Evolutionary conservation across 2,113 vertebrate species (phyloP), one percentile per base, ranked within the genome.

Genomic region (Sitta europaea): DNA sequence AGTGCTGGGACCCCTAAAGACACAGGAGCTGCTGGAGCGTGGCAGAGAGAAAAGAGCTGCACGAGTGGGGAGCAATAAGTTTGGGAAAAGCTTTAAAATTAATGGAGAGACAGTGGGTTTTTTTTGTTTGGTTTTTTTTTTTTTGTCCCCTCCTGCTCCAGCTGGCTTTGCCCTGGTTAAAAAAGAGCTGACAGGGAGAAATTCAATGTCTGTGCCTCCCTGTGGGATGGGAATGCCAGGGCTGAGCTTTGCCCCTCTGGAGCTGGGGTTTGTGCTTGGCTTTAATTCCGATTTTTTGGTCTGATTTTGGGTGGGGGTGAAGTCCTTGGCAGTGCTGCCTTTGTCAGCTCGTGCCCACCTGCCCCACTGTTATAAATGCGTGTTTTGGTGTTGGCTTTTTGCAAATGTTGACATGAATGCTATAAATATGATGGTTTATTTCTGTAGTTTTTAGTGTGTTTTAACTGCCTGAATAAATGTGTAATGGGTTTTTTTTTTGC

Each of bases 171-270:
- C 10, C 40, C 35, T 13, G 35, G 22, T 63, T 53, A 12, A 33
- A 62, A 35, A 72, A 31, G 42, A 70, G 43, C 53, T 74, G 85
- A 38, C 31, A 25, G 0, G 0, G 6, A 33, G 67, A 70, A 66
- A 45, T 90, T 33, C 15, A 5, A 6, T 78, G 45, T 27, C 2
- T 6, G 27, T 23, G 45, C 9, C 6, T 81, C 73, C 40, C 55
- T 11, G 1, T 5, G 63, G 9, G 70, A 38, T 58, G 13, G 71
- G 5, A 47, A 9, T 0, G 0, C 23, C 1, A 23, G 1, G 5
- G 29, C 23, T 0, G 4, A 58, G 35, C 10, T 74, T 74, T 9
- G 6, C 12, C 36, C 24, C 3, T 1, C 11, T 79, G 38, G 20
- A 54, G 48, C 27, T 40, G 48, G 8, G 62, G 47, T 67, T 67